phyloP scores from a whole-genome alignment of 1,140 invertebrate species.

The Orius laevigatus region DNA sequence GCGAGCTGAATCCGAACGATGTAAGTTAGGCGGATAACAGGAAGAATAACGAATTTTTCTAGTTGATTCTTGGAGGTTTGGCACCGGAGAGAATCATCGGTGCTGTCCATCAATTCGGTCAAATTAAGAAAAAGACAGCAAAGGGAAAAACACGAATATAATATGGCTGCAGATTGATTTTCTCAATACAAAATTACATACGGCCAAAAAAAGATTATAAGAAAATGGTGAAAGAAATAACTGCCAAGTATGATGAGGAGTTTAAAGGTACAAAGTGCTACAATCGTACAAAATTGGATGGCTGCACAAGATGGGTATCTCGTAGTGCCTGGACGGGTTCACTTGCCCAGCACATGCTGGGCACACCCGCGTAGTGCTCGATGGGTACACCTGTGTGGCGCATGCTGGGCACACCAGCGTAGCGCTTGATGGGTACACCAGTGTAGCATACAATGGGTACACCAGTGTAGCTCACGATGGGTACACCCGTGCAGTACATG shows the following conservation, averaged over 20 bases:
- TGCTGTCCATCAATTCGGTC: conserved; percentile 6
- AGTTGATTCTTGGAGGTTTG: conserved; percentile 13
- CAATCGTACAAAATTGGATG: too few species aligned
- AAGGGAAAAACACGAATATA: neutral
- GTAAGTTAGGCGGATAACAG: conserved; percentile 8
- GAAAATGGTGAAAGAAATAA: neutral
- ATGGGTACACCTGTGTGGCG: too few species aligned
- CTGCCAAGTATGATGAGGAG: conserved; percentile 7
- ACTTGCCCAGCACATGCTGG: too few species aligned
- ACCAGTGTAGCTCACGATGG: too few species aligned
- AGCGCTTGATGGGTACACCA: neutral
- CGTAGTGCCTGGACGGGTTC: too few species aligned
- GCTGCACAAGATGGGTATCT: too few species aligned
- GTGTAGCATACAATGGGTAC: too few species aligned
- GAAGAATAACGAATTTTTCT: neutral
- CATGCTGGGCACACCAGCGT: too few species aligned
- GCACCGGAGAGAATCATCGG: conserved; percentile 7
- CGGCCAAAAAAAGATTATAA: conserved; percentile 3
- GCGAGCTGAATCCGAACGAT: conserved; percentile 11
- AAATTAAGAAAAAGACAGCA: conserved; percentile 13
- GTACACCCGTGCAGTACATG: too few species aligned
- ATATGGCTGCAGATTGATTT: neutral
- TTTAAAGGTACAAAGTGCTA: neutral
- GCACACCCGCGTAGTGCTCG: too few species aligned
- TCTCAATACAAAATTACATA: neutral